Evolutionary conservation across 2,797 vertebrate species (phyloP).

Genomic region (Hephaestus fuliginosus): DNA sequence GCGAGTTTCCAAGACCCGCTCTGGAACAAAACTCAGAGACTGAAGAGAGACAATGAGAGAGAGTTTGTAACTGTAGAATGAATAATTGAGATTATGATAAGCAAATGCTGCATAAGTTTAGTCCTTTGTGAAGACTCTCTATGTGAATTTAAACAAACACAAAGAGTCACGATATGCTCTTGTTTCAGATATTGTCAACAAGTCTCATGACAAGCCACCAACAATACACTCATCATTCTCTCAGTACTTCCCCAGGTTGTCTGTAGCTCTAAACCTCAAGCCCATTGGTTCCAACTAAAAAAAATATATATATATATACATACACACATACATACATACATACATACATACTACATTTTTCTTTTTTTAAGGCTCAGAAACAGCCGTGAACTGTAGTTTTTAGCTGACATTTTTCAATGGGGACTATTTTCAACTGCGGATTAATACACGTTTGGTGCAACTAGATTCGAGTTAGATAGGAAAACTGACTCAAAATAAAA

Average conservation of each 20-base stretch:
- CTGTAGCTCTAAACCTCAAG: not conserved
- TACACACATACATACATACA: too few relatives aligned
- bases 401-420: not conserved
- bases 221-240: not conserved
- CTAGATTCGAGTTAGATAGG: not conserved
- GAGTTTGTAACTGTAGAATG: conserved; percentile 9
- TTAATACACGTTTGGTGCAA: conserved; percentile 1
- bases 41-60: conserved; percentile 10
- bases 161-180: not conserved
- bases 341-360: not conserved
- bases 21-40: conserved; percentile 4
- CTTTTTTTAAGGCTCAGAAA: not conserved
- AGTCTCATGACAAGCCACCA: not conserved
- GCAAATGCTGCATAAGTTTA: not conserved
- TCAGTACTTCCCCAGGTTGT: not conserved
- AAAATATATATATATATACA: not conserved
- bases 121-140: not conserved
- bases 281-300: not conserved
- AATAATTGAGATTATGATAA: not conserved
- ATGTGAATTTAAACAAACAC: not conserved
- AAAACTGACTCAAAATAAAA: not conserved
- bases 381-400: not conserved
- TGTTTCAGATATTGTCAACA: not conserved
- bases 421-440: not conserved
- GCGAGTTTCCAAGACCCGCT: conserved; percentile 2